A percentile compares a stretch with the other conserved stretches of the same genome.
Evolutionary conservation across 2,113 vertebrate species (phyloP).

Genomic region (Cochlearius cochlearius): DNA sequence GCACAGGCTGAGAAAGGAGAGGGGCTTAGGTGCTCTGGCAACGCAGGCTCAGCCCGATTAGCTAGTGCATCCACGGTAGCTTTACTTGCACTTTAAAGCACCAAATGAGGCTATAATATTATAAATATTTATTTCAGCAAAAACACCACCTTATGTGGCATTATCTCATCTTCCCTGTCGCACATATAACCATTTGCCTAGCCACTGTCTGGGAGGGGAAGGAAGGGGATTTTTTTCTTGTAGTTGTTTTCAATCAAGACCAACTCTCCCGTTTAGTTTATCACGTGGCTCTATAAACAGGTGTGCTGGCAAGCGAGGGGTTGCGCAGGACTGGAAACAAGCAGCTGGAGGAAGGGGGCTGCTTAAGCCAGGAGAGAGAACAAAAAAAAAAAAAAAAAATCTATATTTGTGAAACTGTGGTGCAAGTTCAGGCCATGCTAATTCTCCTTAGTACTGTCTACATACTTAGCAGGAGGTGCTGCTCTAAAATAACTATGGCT

Average conservation of each 20-base stretch:
- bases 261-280: background rate
- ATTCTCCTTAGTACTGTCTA: background rate
- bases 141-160: background rate
- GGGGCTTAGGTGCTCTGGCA: background rate
- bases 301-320: background rate
- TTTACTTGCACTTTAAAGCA: background rate
- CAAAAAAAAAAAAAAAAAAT: background rate
- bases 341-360: background rate
- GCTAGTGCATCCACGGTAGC: background rate
- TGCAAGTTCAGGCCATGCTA: background rate
- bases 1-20: constrained; percentile 10
- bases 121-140: background rate
- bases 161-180: background rate
- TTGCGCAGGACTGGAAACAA: background rate
- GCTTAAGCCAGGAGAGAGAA: background rate
- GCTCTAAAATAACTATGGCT: background rate
- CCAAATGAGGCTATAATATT: background rate
- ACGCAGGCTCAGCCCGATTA: background rate
- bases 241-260: background rate
- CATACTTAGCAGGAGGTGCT: background rate
- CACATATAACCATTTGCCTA: background rate
- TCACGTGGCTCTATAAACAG: background rate
- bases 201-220: background rate
- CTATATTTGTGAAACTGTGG: background rate
- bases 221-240: background rate